Evolutionary conservation across 2,888 invertebrate species (phyloP).

Genomic region (Athetis lepigone): DNA sequence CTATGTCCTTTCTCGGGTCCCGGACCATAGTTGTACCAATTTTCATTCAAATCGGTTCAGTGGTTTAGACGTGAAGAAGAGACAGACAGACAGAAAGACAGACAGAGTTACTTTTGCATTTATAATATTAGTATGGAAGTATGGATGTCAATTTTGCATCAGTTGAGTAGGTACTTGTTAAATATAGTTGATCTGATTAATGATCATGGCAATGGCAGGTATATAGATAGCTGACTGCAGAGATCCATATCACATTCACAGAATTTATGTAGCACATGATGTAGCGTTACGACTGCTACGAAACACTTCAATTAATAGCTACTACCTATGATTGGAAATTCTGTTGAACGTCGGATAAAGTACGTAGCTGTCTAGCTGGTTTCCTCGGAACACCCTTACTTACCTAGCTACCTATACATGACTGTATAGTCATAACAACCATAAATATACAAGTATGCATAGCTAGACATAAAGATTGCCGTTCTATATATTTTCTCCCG

Average conservation of each 20-base stretch:
- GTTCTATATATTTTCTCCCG: conserved; percentile 86
- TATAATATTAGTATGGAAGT: too few species aligned
- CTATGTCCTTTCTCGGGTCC: too few species aligned
- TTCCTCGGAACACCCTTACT: conserved; percentile 6
- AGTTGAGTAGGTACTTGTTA: neutral
- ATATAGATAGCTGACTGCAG: neutral
- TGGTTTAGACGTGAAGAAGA: too few species aligned
- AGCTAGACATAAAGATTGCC: conserved; percentile 80
- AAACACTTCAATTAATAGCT: neutral
- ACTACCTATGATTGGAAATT: neutral
- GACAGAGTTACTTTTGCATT: too few species aligned
- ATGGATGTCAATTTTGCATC: too few species aligned
- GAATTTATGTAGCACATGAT: neutral
- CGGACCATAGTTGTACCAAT: too few species aligned
- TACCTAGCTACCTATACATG: neutral
- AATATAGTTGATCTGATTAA: too few species aligned
- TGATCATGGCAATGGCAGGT: neutral
- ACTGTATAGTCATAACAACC: conserved; percentile 36
- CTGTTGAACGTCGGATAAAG: neutral
- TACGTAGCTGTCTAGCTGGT: neutral
- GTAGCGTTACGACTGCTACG: neutral
- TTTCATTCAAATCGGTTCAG: too few species aligned
- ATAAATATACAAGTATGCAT: conserved; percentile 57
- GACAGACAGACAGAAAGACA: too few species aligned
- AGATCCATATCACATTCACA: neutral